These are phyloP conservation scores for Suricata suricatta DNA, from an alignment of 2,113 vertebrate genomes.

Conservation along the genomic window DNA sequence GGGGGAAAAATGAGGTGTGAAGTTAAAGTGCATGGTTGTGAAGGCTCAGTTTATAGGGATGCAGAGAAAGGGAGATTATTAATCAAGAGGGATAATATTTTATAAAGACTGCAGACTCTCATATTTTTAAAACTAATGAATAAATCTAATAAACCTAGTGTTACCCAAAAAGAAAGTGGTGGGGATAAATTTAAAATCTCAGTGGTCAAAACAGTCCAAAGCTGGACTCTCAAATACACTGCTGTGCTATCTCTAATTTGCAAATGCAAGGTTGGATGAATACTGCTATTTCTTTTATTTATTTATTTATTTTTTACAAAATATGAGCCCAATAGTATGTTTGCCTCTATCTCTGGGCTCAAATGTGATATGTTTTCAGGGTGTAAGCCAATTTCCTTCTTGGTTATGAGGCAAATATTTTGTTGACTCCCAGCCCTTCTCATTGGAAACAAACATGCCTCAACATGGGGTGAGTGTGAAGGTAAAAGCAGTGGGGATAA, in stretches of 20 bases:
- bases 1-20: background rate
- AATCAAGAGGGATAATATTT: background rate
- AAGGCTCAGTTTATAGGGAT: background rate
- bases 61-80: background rate
- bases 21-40: background rate
- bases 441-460: background rate
- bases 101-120: background rate
- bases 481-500: background rate
- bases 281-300: background rate
- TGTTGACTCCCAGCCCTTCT: background rate
- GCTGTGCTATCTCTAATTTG: background rate
- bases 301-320: background rate
- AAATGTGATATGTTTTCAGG: background rate
- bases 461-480: background rate
- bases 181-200: background rate
- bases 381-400: background rate
- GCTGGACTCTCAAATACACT: background rate
- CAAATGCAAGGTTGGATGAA: background rate
- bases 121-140: background rate
- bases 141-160: background rate
- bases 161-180: background rate
- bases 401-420: conserved; percentile 1
- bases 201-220: background rate
- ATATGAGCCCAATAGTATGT: background rate
- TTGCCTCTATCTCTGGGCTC: background rate